Conservation (phyloP, 2,113 vertebrate species). For the Psilopogon haemacephalus region DNA sequence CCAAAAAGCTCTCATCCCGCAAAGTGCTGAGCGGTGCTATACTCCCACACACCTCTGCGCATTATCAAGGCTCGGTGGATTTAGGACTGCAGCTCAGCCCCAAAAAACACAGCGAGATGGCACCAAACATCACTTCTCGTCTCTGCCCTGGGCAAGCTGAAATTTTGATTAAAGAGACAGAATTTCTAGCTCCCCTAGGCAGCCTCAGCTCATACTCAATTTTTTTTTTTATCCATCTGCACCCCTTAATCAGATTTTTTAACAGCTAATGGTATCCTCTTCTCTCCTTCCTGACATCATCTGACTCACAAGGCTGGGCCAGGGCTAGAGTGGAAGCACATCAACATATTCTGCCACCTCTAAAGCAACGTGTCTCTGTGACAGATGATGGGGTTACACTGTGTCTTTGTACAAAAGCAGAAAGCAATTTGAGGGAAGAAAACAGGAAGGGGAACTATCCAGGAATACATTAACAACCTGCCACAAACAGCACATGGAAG, state of each 20-base stretch:
- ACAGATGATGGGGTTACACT: neutral
- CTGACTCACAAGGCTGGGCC: neutral
- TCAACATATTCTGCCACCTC: neutral
- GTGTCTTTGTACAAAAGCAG: neutral
- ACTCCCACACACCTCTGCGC: neutral
- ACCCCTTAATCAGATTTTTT: neutral
- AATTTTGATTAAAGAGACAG: neutral
- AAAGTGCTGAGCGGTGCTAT: neutral
- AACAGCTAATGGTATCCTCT: neutral
- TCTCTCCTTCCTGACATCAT: neutral
- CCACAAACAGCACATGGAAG: neutral
- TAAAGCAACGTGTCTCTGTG: neutral
- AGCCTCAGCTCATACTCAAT: neutral
- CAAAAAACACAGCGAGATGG: neutral
- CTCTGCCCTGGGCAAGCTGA: neutral
- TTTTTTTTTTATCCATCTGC: conserved; percentile 15
- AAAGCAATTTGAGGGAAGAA: neutral
- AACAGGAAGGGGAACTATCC: neutral
- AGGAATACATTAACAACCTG: conserved; percentile 26
- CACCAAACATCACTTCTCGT: neutral
- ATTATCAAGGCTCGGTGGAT: neutral
- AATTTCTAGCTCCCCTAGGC: neutral
- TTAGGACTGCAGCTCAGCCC: neutral
- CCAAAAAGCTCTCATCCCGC: neutral
- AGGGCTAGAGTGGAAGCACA: neutral